Evolutionary conservation across 2,888 invertebrate genomes (phyloP), one percentile per base, ranked within the genome.

Genomic region (Lepidochitona cinerea): DNA sequence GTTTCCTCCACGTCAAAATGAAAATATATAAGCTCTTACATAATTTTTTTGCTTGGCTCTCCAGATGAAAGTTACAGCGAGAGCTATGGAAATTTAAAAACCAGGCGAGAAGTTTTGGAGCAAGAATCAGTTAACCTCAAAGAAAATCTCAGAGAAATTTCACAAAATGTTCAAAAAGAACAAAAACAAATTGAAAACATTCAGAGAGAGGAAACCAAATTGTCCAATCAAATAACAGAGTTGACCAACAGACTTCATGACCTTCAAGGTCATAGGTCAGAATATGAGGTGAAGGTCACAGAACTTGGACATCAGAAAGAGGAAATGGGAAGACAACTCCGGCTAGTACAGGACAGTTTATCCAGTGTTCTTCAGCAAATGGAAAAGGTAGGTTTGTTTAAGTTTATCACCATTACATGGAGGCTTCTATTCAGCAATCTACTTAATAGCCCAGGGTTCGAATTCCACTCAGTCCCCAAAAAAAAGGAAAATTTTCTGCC

Each of bases 201-300:
- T 29, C 41, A 71, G 49, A 53, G 71, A n/a, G 73, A 78, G 49
- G 81, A 81, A 69, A 70, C 37, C 52, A 72, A 71, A 35, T 52
- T 79, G 32, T 37, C 71, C 36, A 37, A 37, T 26, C 66, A 80
- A 49, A 80, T 81, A 12, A 33, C 37, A 32, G 9, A 64, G 14
- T 64, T 81, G 26, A 75, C 79, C 53, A 68, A 74, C 35, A 73
- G 79, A 53, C 70, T 77, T n/a, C 68, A 69, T 23, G 59, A 59
- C 0, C 73, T 81, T 23, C 37, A 52, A n/a, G 70, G 73, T 37
- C 81, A 83, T 70, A 77, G 75, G 69, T 14, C n/a, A 0, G 75
- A 79, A 23, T 80, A 80, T 70, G 75, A 81, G 70, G 72, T 36
- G 18, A 75, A 71, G 37, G 77, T 73, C 70, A 75, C 76, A 37